These are phyloP conservation scores for Lipophrys pholis DNA, from an alignment of 2,113 vertebrate species.

Conservation along the genomic window DNA sequence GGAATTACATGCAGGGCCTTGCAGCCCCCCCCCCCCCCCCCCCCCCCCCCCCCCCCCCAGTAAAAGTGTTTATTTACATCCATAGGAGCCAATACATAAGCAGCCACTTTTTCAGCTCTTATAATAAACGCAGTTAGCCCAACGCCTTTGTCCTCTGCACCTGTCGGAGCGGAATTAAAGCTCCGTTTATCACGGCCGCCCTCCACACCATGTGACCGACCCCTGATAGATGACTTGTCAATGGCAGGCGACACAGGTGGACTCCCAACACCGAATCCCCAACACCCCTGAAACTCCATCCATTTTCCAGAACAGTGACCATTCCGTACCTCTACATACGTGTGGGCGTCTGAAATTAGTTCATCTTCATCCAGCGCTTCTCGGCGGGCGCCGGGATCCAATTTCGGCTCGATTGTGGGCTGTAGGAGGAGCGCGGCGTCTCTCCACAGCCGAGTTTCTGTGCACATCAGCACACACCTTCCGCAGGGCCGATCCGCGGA, in stretches of 20 bases:
- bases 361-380: slow-evolving; percentile 46
- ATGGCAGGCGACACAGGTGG: slow-evolving; percentile 41
- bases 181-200: slow-evolving; percentile 10
- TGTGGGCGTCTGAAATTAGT: slow-evolving; percentile 50
- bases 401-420: slow-evolving; percentile 44
- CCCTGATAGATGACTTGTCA: slow-evolving; percentile 67
- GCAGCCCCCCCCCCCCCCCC: too few relatives aligned
- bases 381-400: slow-evolving; percentile 41
- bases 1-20: slow-evolving; percentile 27
- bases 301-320: slow-evolving; percentile 42
- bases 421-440: slow-evolving; percentile 3
- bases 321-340: neutral
- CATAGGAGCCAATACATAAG: slow-evolving; percentile 34
- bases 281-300: neutral
- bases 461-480: slow-evolving; percentile 26
- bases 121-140: slow-evolving; percentile 33
- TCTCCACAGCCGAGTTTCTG: slow-evolving; percentile 25
- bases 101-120: neutral
- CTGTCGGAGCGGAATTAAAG: slow-evolving; percentile 30
- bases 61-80: slow-evolving; percentile 26
- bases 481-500: slow-evolving; percentile 16
- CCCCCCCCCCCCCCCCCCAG: neutral
- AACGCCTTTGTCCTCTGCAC: slow-evolving; percentile 2
- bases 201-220: slow-evolving; percentile 11
- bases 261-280: slow-evolving; percentile 56